Evolutionary conservation across 1,140 invertebrate genomes (phyloP).

Genomic region (Bacillus rossius): DNA sequence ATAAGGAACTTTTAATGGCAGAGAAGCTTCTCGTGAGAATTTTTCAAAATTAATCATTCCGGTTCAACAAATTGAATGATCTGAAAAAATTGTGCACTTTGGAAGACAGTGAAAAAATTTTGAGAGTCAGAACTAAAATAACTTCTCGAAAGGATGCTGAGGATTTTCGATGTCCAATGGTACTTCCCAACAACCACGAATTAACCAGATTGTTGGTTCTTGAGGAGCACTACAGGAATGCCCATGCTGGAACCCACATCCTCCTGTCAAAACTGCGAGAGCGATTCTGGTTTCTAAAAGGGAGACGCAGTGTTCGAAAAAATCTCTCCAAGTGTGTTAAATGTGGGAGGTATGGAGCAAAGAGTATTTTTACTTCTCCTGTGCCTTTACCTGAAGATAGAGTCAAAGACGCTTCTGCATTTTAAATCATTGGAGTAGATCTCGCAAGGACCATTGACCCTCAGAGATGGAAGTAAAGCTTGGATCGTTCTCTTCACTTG

Average conservation of each 20-base stretch:
- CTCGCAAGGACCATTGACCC: constrained; percentile 30
- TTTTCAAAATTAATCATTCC: constrained; percentile 10
- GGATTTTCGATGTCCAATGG: constrained; percentile 9
- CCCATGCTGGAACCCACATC: constrained; percentile 15
- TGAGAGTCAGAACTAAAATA: constrained; percentile 9
- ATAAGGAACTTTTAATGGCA: constrained; percentile 9
- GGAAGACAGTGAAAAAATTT: not conserved
- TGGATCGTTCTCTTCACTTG: constrained; percentile 39
- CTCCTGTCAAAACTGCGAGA: constrained; percentile 21
- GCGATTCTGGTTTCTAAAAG: constrained; percentile 29
- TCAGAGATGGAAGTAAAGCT: constrained; percentile 25
- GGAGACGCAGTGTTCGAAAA: constrained; percentile 21
- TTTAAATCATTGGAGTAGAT: constrained; percentile 27
- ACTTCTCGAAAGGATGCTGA: not conserved
- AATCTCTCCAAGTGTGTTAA: constrained; percentile 28
- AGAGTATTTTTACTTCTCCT: constrained; percentile 20
- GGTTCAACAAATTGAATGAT: not conserved
- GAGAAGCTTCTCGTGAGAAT: constrained; percentile 3
- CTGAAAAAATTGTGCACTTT: not conserved
- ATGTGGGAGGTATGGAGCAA: constrained; percentile 27
- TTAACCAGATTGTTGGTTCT: constrained; percentile 10
- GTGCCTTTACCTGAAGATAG: constrained; percentile 23
- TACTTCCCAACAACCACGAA: constrained; percentile 15
- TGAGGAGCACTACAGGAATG: constrained; percentile 3
- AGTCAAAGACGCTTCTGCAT: constrained; percentile 24